Conservation (phyloP, 2,113 vertebrate genomes). For the Campylorhamphus procurvoides region DNA sequence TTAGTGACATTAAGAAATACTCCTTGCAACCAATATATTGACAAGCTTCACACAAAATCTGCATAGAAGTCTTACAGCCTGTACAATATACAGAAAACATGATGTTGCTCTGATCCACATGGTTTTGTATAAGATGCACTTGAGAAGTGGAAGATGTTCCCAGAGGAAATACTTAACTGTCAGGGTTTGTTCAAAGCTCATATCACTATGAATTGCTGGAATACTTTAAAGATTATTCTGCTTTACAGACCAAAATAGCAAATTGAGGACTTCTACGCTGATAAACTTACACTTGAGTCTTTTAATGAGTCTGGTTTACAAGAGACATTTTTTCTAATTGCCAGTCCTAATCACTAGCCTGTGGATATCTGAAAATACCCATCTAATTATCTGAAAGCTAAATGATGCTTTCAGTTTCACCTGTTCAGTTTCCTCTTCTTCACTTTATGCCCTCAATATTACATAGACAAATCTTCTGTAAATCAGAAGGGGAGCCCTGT, state of each 20-base stretch:
- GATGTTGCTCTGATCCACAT: neutral
- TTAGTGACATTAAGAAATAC: neutral
- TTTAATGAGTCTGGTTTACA: neutral
- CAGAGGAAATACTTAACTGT: neutral
- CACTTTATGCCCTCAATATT: neutral
- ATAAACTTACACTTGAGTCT: neutral
- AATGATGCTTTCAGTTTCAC: neutral
- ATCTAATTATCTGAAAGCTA: neutral
- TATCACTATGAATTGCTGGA: neutral
- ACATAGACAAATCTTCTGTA: neutral
- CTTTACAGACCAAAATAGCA: neutral
- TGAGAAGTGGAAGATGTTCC: neutral
- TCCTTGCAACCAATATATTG: neutral
- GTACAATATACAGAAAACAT: neutral
- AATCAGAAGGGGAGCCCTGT: neutral
- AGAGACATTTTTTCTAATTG: neutral
- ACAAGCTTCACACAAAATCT: neutral
- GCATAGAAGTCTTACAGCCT: neutral
- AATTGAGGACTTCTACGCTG: neutral
- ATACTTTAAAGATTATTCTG: neutral
- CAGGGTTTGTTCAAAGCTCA: neutral
- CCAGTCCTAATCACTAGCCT: neutral
- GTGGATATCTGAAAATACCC: neutral
- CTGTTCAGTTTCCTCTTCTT: neutral
- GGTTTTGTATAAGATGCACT: neutral